phyloP scores from a whole-genome alignment of 2,888 invertebrate species.

The Cephus nigrinus region DNA sequence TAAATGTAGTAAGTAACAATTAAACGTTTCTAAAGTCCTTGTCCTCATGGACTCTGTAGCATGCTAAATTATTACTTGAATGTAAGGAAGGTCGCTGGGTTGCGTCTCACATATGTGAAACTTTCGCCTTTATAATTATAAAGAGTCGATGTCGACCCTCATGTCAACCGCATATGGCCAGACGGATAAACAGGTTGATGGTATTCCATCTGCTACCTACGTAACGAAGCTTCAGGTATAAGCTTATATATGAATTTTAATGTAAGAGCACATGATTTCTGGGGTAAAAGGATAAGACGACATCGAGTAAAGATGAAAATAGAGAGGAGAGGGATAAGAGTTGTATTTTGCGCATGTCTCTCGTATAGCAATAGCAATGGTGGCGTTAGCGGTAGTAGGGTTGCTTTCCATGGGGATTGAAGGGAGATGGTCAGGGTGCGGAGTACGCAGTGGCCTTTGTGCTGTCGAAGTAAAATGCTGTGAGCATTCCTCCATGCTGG shows the following conservation, averaged over 20 bases:
- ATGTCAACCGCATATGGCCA: too few relatives aligned
- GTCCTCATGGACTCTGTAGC: too few relatives aligned
- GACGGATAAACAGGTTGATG: too few relatives aligned
- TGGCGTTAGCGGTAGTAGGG: neutral
- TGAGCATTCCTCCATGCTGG: neutral
- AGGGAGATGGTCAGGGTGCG: neutral
- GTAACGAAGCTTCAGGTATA: too few relatives aligned
- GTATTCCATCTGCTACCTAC: too few relatives aligned
- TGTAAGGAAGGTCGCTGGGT: constrained; percentile 44
- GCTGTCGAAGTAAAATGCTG: neutral
- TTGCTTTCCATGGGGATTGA: neutral
- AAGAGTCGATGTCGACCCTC: too few relatives aligned
- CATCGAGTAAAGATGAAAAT: neutral
- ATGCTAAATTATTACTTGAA: constrained; percentile 39
- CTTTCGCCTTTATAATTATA: neutral
- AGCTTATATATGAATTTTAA: too few relatives aligned
- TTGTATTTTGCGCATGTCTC: neutral
- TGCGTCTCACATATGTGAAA: neutral
- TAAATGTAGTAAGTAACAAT: too few relatives aligned
- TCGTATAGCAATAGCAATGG: neutral
- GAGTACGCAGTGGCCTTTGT: neutral
- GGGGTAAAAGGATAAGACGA: neutral
- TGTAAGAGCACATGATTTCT: too few relatives aligned
- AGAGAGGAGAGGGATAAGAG: neutral
- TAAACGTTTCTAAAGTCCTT: too few relatives aligned